Evolutionary conservation across 2,113 vertebrate species (phyloP), one percentile per base, ranked within the genome.

Genomic region (Centrocercus urophasianus): DNA sequence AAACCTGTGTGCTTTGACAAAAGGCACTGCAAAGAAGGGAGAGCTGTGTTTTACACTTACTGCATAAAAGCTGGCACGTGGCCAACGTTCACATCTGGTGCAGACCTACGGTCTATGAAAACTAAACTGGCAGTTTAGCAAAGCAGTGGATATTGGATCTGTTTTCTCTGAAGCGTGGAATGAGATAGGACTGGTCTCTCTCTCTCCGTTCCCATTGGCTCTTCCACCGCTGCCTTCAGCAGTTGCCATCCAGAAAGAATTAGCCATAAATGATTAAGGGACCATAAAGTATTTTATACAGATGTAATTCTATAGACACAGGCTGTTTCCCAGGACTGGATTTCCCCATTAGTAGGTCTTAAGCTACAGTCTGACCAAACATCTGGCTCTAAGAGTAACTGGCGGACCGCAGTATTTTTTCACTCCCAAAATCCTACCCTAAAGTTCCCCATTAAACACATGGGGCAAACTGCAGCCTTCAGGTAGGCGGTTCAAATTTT

Each of bases 81-180:
- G 93, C 95, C 96, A 93, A 57, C 13, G 71, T 54, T 91, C 89
- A 96, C 96, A 97, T 96, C 95, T 95, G 96, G 91, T 97, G 61
- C 40, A 72, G 78, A 79, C 79, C 93, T 78, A 93, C 1, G 7
- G 78, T 74, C 79, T 86, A 52, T 69, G 91, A 95, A 95, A 97
- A 86, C 81, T 82, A 93, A 86, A 90, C 90, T 81, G 89, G 60
- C 60, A 88, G 8, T 88, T 95, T 96, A 91, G 96, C 95, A 96
- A 93, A 89, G 94, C 78, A 28, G 54, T 63, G 84, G 91, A 89
- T 95, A 96, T 67, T 63, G 85, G 95, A 97, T 95, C 89, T 86
- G 83, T 75, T 96, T 95, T 67, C 90, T 90, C 79, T 95, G 83
- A 88, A 91, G 91, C 66, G 80, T 86, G 95, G 85, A 96, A 95